phyloP scores from a whole-genome alignment of 2,113 vertebrate genomes.

The Percina caprodes region DNA sequence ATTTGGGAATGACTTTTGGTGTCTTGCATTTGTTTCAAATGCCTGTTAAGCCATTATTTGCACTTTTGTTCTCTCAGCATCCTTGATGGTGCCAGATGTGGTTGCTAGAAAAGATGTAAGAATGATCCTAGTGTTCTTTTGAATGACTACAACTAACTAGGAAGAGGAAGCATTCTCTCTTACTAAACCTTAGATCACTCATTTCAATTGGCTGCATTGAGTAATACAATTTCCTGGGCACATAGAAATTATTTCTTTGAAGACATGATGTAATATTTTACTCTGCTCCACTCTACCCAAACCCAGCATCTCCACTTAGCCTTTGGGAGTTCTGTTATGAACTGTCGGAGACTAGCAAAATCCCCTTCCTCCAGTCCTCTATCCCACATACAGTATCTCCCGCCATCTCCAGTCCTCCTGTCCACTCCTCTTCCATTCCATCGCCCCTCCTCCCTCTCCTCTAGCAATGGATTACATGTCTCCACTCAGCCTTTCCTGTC shows the following conservation, averaged over 20 bases:
- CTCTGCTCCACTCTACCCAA: not conserved
- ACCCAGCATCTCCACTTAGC: not conserved
- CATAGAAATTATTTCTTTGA: constrained; percentile 15
- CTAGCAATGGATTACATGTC: constrained; percentile 71
- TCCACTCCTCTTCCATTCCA: constrained; percentile 36
- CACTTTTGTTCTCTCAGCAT: not conserved
- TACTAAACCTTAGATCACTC: not conserved
- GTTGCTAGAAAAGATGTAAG: not conserved
- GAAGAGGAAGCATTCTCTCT: not conserved
- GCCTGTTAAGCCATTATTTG: not conserved
- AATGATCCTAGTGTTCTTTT: not conserved
- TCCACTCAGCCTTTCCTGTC: constrained; percentile 72
- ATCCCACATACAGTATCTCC: constrained; percentile 50
- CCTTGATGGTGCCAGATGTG: constrained; percentile 8
- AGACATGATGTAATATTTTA: constrained; percentile 31
- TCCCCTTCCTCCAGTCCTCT: constrained; percentile 34
- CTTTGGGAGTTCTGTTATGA: constrained; percentile 42
- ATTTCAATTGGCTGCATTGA: not conserved
- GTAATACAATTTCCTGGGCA: constrained; percentile 3
- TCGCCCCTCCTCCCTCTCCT: constrained; percentile 26
- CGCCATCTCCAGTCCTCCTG: constrained; percentile 40
- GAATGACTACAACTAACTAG: not conserved
- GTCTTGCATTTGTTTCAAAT: not conserved
- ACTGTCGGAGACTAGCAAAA: constrained; percentile 32
- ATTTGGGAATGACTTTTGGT: not conserved